These are phyloP conservation scores for Peromyscus leucopus DNA, from an alignment of 2,113 vertebrate genomes.

Conservation along the genomic window DNA sequence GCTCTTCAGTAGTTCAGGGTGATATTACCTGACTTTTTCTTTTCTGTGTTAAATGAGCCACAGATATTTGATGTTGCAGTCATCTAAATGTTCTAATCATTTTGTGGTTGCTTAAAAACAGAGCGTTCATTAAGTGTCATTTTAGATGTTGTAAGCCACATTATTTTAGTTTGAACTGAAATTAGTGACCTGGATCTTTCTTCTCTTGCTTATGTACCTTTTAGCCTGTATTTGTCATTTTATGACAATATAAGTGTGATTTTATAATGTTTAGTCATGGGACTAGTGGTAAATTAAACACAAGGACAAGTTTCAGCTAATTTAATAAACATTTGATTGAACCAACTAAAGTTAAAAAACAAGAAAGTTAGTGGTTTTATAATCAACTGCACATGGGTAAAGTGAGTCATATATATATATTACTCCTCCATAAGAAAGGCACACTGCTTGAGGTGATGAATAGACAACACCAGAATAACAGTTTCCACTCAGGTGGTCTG, in stretches of 20 bases:
- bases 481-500: background rate
- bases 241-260: background rate
- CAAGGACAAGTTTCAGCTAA: background rate
- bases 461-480: background rate
- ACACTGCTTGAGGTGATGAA: background rate
- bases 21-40: background rate
- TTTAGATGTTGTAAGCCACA: background rate
- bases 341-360: background rate
- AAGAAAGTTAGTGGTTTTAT: background rate
- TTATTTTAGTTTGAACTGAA: slow-evolving; percentile 58
- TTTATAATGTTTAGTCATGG: background rate
- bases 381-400: background rate
- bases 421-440: background rate
- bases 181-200: slow-evolving; percentile 32
- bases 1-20: background rate
- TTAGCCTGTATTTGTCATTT: slow-evolving; percentile 3
- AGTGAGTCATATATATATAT: background rate
- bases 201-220: background rate
- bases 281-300: background rate
- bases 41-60: slow-evolving; percentile 29
- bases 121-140: slow-evolving; percentile 10
- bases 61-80: slow-evolving; percentile 18
- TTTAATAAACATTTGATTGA: background rate
- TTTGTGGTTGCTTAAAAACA: slow-evolving; percentile 1
- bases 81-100: slow-evolving; percentile 30